Evolutionary conservation across 2,888 invertebrate genomes (phyloP), one percentile per base, ranked within the genome.

Genomic region (Epinotia ramella): DNA sequence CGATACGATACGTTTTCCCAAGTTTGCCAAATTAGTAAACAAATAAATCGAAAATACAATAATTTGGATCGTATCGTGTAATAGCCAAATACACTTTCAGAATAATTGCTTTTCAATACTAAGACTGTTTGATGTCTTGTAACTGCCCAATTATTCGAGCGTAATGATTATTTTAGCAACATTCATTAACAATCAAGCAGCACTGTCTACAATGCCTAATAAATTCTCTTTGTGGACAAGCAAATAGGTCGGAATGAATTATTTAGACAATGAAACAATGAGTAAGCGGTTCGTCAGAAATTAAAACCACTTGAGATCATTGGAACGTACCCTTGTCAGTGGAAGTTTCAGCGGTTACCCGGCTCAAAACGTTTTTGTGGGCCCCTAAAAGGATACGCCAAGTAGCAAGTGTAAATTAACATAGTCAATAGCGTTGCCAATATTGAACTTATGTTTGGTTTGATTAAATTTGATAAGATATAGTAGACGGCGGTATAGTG

Each of bases 231-330:
- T 77, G 76, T 33, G 77, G 74, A 73, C 72, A 74, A 71, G 66
- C 59, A 68, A 74, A 77, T 77, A 74, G 74, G 73, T 66, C 46
- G 60, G 49, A 78, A 79, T 81, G 77, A 78, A 80, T 81, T 79
- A 78, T 79, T 80, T 79, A 79, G 73, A 75, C 78, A 80, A 80
- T 80, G 78, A 80, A 84, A 83, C 81, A 82, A 81, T 80, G 78
- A 79, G 79, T 77, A 80, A 78, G 73, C 78, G 79, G 80, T 83
- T 81, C 80, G 79, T 82, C 82, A 85, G 81, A 83, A 85, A 86
- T 86, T 86, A 85, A 86, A 86, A 85, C 81, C 83, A 84, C 80
- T 86, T 79, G 80, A 83, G 80, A 83, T 84, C 84, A 85, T 81
- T 83, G 81, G 80, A 80, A 77, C 73, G 78, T 81, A 87, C 88